Base-by-base conservation (phyloP, 2,797 vertebrate species). In the Macrochelys suwanniensis region DNA sequence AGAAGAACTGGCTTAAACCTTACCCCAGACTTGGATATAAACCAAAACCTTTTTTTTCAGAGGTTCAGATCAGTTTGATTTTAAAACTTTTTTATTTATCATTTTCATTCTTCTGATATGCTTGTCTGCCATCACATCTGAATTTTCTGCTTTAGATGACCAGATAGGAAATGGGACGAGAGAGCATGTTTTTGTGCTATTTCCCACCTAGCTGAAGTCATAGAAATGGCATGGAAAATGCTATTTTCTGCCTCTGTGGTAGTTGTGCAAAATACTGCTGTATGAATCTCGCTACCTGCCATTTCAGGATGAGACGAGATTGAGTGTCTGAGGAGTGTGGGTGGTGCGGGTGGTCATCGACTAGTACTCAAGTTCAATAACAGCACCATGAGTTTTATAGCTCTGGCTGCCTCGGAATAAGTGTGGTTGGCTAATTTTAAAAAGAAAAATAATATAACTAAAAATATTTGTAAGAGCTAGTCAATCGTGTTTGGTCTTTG, bases 191-290 rank as follows among this genome's bases (percentile, higher is more conserved):
- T 94, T 94, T 76, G 56, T 87, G 15, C 4, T 85, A 2, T 1
- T 92, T 81, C 10, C 37, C 76, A 82, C 7, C 3, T 49, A 85
- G 45, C 6, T 0, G 0, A 56, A 90, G n/a, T 57, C 16, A 68
- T n/a, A 49, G 76, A 89, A 91, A 84, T 76, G 83, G 51, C 25
- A 85, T 1, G 56, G 68, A 89, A 95, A 89, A 91, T 77, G 8
- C 4, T 86, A 15, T 90, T 95, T 95, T 94, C 65, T 94, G 11
- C 71, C 57, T 91, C 77, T 42, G 13, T 80, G n/a, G 16, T 61
- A 82, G 25, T 57, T 49, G 23, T 89, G 80, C 92, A 86, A 51
- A 33, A 47, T 3, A 17, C n/a, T 49, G 31, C 26, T 56, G 17
- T n/a, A 45, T 37, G n/a, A 50, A 47, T 71, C 5, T 31, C 81